A percentile compares a stretch with the other conserved stretches of the same genome.
Evolutionary conservation across 1,140 invertebrate genomes (phyloP).

Genomic region (Drosophila virilis): DNA sequence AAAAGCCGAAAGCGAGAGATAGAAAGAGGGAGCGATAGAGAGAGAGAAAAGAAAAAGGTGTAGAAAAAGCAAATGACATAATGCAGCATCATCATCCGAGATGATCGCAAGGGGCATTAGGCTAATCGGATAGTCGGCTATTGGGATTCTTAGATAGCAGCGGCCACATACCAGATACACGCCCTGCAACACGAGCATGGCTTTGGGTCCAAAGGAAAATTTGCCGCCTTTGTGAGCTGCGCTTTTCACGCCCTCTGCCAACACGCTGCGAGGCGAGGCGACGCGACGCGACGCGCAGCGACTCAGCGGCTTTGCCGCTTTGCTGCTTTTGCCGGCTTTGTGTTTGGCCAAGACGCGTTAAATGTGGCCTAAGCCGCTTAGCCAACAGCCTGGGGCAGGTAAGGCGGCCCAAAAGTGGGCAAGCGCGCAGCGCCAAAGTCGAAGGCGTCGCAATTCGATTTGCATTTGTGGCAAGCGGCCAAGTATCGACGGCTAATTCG

Average conservation of each 20-base stretch:
- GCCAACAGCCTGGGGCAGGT: constrained; percentile 37
- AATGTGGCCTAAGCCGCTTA: constrained; percentile 72
- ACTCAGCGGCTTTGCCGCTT: background rate
- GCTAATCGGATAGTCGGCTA: constrained; percentile 71
- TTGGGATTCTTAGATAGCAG: constrained; percentile 36
- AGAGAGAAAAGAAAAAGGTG: constrained; percentile 47
- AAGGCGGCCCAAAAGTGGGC: constrained; percentile 59
- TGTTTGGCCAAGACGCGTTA: constrained; percentile 67
- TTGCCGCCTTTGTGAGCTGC: constrained; percentile 65
- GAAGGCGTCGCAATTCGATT: constrained; percentile 61
- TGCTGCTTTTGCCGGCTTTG: constrained; percentile 40
- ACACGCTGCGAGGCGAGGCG: background rate
- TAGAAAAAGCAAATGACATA: constrained; percentile 81
- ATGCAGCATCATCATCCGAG: constrained; percentile 71
- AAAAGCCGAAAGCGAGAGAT: background rate
- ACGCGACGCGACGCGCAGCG: background rate
- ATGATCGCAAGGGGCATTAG: constrained; percentile 61
- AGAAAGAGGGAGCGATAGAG: background rate
- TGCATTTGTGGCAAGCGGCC: constrained; percentile 53
- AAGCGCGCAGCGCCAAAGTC: constrained; percentile 32
- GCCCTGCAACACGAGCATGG: constrained; percentile 33
- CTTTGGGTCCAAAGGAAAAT: constrained; percentile 49
- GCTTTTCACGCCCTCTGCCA: constrained; percentile 74
- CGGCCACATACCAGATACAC: constrained; percentile 12
- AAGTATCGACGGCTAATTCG: constrained; percentile 52